These are phyloP conservation scores for Formica selysi DNA, from an alignment of 1,140 invertebrate genomes.

Conservation along the genomic window DNA sequence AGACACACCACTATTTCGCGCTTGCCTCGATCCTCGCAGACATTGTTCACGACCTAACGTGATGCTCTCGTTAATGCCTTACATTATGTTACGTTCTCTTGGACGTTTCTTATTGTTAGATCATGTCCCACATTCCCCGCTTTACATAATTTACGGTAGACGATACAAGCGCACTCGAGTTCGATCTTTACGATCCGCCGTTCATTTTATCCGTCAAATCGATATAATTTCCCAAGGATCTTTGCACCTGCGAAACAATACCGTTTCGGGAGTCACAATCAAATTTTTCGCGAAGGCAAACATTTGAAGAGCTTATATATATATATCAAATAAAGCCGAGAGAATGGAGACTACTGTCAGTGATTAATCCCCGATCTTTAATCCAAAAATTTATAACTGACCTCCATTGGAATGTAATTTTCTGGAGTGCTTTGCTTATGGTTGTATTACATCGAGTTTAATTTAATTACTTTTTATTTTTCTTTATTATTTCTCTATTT, in stretches of 20 bases:
- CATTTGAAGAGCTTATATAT: slow-evolving; percentile 64
- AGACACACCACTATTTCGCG: background rate
- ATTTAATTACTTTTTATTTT: slow-evolving; percentile 46
- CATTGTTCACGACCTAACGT: background rate
- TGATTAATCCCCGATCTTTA: slow-evolving; percentile 70
- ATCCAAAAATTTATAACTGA: slow-evolving; percentile 75
- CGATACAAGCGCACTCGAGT: slow-evolving; percentile 12
- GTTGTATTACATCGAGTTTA: background rate
- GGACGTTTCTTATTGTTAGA: background rate
- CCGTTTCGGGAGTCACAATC: slow-evolving; percentile 39
- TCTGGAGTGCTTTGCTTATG: slow-evolving; percentile 47
- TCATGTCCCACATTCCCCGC: background rate
- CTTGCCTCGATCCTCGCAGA: background rate
- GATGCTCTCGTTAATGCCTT: background rate
- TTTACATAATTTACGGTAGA: slow-evolving; percentile 13
- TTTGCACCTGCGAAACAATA: slow-evolving; percentile 12
- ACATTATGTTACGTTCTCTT: background rate
- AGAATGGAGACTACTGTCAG: slow-evolving; percentile 38
- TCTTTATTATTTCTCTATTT: background rate
- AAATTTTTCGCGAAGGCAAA: slow-evolving; percentile 61
- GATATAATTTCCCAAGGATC: slow-evolving; percentile 9
- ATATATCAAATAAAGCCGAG: slow-evolving; percentile 9
- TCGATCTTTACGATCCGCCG: slow-evolving; percentile 20
- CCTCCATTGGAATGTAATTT: slow-evolving; percentile 69
- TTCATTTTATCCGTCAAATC: slow-evolving; percentile 23